Evolutionary conservation across 2,797 vertebrate genomes (phyloP).

Genomic region (Tinamus major): DNA sequence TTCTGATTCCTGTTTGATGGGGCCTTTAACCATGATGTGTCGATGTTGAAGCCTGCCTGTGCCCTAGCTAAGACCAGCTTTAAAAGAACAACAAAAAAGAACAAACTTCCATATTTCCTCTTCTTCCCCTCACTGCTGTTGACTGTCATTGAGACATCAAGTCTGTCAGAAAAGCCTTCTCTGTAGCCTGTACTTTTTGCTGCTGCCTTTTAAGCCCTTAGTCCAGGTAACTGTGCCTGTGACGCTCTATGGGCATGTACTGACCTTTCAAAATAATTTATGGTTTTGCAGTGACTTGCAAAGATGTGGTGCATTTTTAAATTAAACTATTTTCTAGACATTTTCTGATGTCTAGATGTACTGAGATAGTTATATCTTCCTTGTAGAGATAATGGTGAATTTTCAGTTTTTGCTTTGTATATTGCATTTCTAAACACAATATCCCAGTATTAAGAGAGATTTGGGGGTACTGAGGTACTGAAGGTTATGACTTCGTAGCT

Average conservation of each 20-base stretch:
- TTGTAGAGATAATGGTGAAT: background rate
- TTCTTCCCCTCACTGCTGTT: background rate
- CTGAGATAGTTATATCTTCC: background rate
- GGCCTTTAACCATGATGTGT: rapidly evolving
- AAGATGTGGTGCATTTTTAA: background rate
- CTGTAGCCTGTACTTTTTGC: rapidly evolving
- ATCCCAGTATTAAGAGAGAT: background rate
- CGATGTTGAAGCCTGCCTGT: background rate
- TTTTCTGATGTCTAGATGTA: background rate
- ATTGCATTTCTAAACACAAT: background rate
- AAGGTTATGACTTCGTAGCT: background rate
- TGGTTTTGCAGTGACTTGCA: background rate
- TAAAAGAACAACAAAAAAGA: background rate
- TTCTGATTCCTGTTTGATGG: background rate
- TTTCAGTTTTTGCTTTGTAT: background rate
- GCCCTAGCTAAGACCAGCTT: background rate
- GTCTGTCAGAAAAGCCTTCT: background rate
- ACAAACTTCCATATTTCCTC: background rate
- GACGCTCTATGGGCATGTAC: background rate
- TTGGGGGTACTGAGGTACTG: background rate
- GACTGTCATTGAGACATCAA: background rate
- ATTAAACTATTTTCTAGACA: background rate
- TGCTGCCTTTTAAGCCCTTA: background rate
- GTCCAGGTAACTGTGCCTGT: background rate
- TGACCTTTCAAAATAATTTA: background rate